phyloP scores from a whole-genome alignment of 2,888 invertebrate species.

The Lasius fuliginosus region DNA sequence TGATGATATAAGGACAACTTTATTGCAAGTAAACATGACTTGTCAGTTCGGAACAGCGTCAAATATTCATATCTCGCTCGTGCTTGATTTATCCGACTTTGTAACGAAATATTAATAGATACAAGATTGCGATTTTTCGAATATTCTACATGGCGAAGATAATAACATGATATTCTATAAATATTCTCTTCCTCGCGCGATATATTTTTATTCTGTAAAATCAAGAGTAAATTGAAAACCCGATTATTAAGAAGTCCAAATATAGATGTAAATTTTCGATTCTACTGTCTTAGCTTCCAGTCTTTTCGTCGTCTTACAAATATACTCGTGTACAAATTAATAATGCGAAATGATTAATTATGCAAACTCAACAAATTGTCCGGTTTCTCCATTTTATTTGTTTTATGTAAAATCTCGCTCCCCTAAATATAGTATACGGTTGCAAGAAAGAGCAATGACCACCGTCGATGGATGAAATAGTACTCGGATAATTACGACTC shows the following conservation, averaged over 20 bases:
- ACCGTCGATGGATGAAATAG: not conserved
- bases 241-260: not conserved
- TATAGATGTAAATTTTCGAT: not conserved
- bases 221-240: not conserved
- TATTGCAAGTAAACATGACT: slow-evolving; percentile 56
- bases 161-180: not conserved
- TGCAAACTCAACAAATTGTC: slow-evolving; percentile 46
- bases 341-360: slow-evolving; percentile 46
- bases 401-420: slow-evolving; percentile 26
- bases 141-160: not conserved
- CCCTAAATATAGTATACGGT: not conserved
- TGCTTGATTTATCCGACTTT: slow-evolving; percentile 11
- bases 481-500: slow-evolving; percentile 5
- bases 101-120: slow-evolving; percentile 55
- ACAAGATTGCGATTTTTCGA: not conserved
- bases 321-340: slow-evolving; percentile 30
- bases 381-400: slow-evolving; percentile 30
- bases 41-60: slow-evolving; percentile 19
- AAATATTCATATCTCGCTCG: not conserved
- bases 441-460: slow-evolving; percentile 18
- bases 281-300: not conserved
- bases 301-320: not conserved
- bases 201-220: not conserved
- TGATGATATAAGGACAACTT: slow-evolving; percentile 63
- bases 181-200: not conserved